phyloP scores from a whole-genome alignment of 2,113 vertebrate genomes.

The Spilogale gracilis region DNA sequence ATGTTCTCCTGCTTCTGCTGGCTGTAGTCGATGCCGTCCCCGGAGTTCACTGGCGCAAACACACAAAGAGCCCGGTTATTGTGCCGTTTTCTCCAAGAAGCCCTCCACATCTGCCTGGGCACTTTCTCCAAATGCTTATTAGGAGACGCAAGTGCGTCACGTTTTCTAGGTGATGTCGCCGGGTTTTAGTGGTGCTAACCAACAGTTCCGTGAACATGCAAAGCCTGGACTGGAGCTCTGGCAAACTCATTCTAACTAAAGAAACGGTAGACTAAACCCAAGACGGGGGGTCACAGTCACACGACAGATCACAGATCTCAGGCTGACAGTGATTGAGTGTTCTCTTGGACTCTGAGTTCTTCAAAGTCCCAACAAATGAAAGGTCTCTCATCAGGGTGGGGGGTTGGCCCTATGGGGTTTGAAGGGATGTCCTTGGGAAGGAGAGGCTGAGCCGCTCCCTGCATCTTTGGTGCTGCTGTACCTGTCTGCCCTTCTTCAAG shows the following conservation, averaged over 20 bases:
- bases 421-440: accelerated
- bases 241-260: not conserved
- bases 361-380: constrained; percentile 53
- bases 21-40: constrained; percentile 95
- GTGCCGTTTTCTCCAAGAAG: accelerated
- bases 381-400: accelerated
- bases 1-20: constrained; percentile 95
- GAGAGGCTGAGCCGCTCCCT: accelerated
- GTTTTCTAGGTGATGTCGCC: accelerated
- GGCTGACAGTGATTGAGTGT: accelerated
- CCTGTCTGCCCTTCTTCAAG: accelerated
- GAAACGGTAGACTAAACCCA: accelerated
- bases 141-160: not conserved
- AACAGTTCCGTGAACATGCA: not conserved
- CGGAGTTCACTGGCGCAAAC: constrained; percentile 91
- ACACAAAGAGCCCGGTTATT: constrained; percentile 64
- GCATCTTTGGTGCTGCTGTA: accelerated
- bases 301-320: not conserved
- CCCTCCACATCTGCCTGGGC: not conserved
- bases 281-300: not conserved
- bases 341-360: not conserved
- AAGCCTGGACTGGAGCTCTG: not conserved
- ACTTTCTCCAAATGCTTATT: not conserved
- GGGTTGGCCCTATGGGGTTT: accelerated
- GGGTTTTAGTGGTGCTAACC: not conserved